Evolutionary conservation across 2,888 invertebrate species (phyloP).

Genomic region (Hedya salicella): DNA sequence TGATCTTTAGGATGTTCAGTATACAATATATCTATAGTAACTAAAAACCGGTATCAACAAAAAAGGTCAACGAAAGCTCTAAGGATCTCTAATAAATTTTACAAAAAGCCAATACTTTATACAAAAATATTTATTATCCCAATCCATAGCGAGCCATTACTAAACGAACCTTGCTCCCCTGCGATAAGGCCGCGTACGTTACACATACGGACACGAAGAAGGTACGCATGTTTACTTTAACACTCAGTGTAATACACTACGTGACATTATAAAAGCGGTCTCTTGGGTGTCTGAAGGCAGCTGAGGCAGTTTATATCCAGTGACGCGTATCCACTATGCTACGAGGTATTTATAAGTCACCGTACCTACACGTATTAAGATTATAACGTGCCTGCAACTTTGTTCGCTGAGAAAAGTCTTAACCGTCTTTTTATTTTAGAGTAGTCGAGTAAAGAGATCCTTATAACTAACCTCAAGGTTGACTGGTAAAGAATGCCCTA

Average conservation of each 20-base stretch:
- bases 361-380: neutral
- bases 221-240: slow-evolving; percentile 45
- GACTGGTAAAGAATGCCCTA: no score
- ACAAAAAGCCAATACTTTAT: slow-evolving; percentile 27
- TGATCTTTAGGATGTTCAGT: no score
- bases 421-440: no score
- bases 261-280: slow-evolving; percentile 46
- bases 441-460: no score
- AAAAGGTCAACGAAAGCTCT: neutral
- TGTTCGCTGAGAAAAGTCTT: no score
- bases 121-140: slow-evolving; percentile 28
- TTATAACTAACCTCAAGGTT: no score
- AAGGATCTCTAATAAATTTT: slow-evolving; percentile 30
- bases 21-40: no score
- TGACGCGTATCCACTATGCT: neutral
- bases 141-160: neutral
- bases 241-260: slow-evolving; percentile 43
- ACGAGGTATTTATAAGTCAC: no score
- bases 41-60: no score
- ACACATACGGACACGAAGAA: slow-evolving; percentile 42
- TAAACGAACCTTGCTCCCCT: neutral
- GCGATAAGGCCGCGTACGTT: slow-evolving; percentile 12
- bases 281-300: slow-evolving; percentile 30
- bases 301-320: slow-evolving; percentile 32
- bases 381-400: no score